These are phyloP conservation scores for Amblyteles armatorius DNA, from an alignment of 2,888 invertebrate genomes.

Conservation along the genomic window DNA sequence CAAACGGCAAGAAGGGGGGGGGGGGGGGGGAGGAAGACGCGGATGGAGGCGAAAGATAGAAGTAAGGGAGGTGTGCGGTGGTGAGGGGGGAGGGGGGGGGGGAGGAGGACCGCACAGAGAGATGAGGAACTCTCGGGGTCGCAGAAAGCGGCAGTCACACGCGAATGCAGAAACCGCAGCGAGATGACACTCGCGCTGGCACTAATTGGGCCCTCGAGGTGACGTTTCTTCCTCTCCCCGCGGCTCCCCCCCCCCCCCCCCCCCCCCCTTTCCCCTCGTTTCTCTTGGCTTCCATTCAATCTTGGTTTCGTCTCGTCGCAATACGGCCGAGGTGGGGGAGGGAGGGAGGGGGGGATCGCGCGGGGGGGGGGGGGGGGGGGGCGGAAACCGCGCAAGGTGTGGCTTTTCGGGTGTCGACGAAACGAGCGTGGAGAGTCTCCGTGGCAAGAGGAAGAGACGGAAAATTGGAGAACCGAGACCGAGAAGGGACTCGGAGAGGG, in stretches of 20 bases:
- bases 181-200: conserved; percentile 83
- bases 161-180: conserved; percentile 82
- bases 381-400: conserved; percentile 43
- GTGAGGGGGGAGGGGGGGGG: conserved; percentile 42
- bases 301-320: conserved; percentile 39
- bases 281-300: conserved; percentile 17
- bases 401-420: conserved; percentile 71
- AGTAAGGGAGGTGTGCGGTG: conserved; percentile 26
- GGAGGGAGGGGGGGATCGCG: conserved; percentile 23
- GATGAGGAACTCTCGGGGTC: conserved; percentile 64
- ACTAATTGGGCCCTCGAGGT: conserved; percentile 85
- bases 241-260: background rate
- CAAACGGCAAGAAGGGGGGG: conserved; percentile 21
- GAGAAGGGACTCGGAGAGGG: conserved; percentile 23
- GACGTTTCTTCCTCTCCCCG: conserved; percentile 72
- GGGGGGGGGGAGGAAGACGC: conserved; percentile 59
- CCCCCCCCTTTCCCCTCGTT: background rate
- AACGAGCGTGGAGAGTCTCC: conserved; percentile 58
- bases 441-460: conserved; percentile 26
- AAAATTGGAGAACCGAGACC: background rate
- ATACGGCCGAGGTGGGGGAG: conserved; percentile 34
- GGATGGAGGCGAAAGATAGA: conserved; percentile 26
- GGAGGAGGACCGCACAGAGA: conserved; percentile 42
- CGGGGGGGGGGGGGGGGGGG: conserved; percentile 30
- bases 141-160: conserved; percentile 82